Conservation (phyloP, 1,140 invertebrate genomes). For the Cydia splendana region DNA sequence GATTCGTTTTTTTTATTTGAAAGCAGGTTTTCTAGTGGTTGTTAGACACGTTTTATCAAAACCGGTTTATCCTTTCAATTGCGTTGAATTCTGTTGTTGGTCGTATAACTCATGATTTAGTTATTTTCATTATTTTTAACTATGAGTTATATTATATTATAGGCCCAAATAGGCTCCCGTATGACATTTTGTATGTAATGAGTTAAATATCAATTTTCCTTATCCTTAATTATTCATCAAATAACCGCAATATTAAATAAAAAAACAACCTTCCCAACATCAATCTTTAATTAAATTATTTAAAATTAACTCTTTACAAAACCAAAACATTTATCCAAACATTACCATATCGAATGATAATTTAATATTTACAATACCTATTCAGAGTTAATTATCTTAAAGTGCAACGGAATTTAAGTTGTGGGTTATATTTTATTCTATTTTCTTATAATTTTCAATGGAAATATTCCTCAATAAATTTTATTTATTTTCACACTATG, state of each 20-base stretch:
- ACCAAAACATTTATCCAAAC: constrained; percentile 48
- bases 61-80: too few species aligned
- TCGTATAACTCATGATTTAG: too few species aligned
- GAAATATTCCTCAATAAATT: background rate
- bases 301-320: constrained; percentile 46
- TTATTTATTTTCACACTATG: background rate
- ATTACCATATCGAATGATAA: constrained; percentile 34
- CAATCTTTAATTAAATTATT: constrained; percentile 60
- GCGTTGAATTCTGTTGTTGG: too few species aligned
- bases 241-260: constrained; percentile 33
- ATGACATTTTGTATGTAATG: too few species aligned
- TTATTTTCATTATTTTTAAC: too few species aligned
- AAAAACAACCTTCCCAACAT: constrained; percentile 47
- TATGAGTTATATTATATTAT: too few species aligned
- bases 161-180: too few species aligned
- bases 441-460: background rate
- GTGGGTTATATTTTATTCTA: background rate
- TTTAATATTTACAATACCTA: constrained; percentile 41
- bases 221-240: too few species aligned
- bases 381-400: background rate
- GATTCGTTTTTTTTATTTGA: too few species aligned
- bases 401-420: constrained; percentile 5
- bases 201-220: too few species aligned
- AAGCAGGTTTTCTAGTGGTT: too few species aligned
- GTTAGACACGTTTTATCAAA: too few species aligned